Evolutionary conservation across 2,797 vertebrate species (phyloP), one percentile per base, ranked within the genome.

Genomic region (Lacerta agilis): DNA sequence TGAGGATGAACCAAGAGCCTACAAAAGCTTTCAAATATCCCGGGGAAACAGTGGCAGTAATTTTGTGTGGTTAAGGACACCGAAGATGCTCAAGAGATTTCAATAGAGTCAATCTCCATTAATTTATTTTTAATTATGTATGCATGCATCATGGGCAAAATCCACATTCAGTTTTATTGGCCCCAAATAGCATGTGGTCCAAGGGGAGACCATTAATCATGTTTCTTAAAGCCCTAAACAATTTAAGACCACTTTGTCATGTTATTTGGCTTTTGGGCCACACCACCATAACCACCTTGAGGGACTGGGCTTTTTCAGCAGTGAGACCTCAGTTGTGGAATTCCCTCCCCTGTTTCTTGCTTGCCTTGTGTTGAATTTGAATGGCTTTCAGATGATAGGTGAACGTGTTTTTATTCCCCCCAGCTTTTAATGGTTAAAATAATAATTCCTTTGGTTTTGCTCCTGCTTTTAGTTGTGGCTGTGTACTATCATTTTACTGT

Each of bases 21-120:
- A 61, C 55, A 80, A 33, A 90, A 88, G 78, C 86, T 93, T 91
- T 73, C 58, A 38, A 82, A 67, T 83, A 25, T 25, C 10, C 43
- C 55, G 3, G 55, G 36, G 43, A 91, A 86, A 61, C 27, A 11
- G 61, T 18, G 71, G 36, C 77, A 64, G 61, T 23, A 88, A 33
- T 17, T 83, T 84, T 85, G 55, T 11, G 4, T 38, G 78, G 18
- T 36, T 91, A 75, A 69, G 41, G 5, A 79, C 10, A 84, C 77
- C 55, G 36, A 81, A 87, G 78, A 88, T 71, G 58, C 67, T 38
- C 17, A 85, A 79, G 25, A 17, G 8, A 29, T 43, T 17, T 83
- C 71, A n/a, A 41, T 82, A 64, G 61, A 38, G 75, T 43, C 69
- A 18, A 67, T 36, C 72, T 79, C 23, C 79, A 41, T 25, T 81